These are phyloP conservation scores for Peromyscus maniculatus DNA, from an alignment of 2,113 vertebrate species.

Conservation along the genomic window DNA sequence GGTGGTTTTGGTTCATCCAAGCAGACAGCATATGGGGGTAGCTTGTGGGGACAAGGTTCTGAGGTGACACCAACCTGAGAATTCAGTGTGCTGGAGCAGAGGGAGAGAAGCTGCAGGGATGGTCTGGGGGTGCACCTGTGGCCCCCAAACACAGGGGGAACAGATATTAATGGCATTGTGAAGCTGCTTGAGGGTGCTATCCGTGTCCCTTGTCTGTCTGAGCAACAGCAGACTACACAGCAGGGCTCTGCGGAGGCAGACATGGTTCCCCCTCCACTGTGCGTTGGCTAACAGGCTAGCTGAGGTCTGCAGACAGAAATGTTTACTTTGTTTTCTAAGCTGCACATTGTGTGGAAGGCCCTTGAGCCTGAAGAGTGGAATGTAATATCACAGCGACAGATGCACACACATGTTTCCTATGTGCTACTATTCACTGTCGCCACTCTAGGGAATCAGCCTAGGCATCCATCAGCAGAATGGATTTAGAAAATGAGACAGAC, in stretches of 20 bases:
- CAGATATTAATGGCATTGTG: neutral
- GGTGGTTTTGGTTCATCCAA: neutral
- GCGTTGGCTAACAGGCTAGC: neutral
- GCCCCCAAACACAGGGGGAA: accelerated
- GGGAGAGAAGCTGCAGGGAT: accelerated
- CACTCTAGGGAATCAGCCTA: too few relatives aligned
- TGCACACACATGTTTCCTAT: neutral
- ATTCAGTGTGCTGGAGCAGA: neutral
- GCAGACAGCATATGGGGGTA: too few relatives aligned
- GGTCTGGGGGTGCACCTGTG: accelerated
- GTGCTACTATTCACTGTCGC: neutral
- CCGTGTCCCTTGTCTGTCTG: accelerated
- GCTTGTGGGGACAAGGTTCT: neutral
- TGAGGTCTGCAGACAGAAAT: neutral
- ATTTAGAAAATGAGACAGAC: neutral
- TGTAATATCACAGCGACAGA: neutral
- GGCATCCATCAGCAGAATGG: neutral
- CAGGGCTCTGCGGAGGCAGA: neutral
- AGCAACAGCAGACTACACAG: too few relatives aligned
- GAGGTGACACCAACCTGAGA: neutral
- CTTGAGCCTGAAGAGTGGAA: conserved; percentile 30
- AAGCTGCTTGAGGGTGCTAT: accelerated
- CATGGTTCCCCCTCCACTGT: neutral
- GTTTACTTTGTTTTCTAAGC: conserved; percentile 53
- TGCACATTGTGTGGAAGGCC: conserved; percentile 43